Evolutionary conservation across 2,113 vertebrate species (phyloP).

Genomic region (Stigmatopora argus): DNA sequence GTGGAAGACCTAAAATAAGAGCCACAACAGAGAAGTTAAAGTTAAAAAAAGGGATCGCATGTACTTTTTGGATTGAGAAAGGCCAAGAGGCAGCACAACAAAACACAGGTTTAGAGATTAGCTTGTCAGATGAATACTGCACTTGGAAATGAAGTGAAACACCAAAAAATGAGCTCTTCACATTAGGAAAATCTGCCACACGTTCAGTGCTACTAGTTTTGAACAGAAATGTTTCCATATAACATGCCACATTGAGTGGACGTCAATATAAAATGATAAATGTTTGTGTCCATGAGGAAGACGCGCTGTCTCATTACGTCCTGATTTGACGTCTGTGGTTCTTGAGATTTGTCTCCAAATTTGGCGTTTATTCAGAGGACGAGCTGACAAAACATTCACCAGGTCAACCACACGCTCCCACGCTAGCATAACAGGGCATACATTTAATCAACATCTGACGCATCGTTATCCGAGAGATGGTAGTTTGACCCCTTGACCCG

Average conservation of each 20-base stretch:
- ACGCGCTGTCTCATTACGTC: not conserved
- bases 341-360: conserved; percentile 6
- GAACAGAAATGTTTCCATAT: not conserved
- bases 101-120: conserved; percentile 48
- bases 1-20: conserved; percentile 66
- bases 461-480: conserved; percentile 97
- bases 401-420: conserved; percentile 12
- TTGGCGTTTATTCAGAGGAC: conserved; percentile 13
- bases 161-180: not conserved
- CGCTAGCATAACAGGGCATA: conserved; percentile 10
- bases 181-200: not conserved
- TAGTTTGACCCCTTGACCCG: conserved; percentile 98
- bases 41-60: conserved; percentile 9
- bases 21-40: conserved; percentile 15
- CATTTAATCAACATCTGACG: conserved; percentile 88
- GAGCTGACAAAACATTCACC: conserved; percentile 15
- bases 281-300: conserved; percentile 3
- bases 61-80: conserved; percentile 24
- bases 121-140: not conserved
- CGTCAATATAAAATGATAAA: not conserved
- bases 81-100: conserved; percentile 39
- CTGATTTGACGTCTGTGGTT: not conserved
- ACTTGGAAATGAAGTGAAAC: conserved; percentile 4
- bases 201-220: conserved; percentile 32
- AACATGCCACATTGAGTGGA: not conserved